phyloP scores from a whole-genome alignment of 92 coral and sea anemone species.

The Phenganax stokvisi region DNA sequence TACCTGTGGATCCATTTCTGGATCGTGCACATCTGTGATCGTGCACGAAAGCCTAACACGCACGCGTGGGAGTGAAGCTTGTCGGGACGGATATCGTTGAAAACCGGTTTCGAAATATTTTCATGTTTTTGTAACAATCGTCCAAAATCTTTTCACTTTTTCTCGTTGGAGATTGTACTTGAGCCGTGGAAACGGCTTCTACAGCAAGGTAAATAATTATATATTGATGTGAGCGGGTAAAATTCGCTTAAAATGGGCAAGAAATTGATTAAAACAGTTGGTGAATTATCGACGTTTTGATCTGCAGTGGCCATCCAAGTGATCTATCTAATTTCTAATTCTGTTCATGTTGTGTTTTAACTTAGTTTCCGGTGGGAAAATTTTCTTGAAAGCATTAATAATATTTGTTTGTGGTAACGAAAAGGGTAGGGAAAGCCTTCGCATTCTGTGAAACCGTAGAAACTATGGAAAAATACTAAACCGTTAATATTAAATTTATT shows the following conservation, averaged over 20 bases:
- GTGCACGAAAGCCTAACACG: neutral
- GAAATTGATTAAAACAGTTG: neutral
- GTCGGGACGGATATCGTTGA: conserved; percentile 29
- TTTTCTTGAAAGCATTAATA: neutral
- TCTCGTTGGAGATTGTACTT: conserved; percentile 16
- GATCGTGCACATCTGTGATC: neutral
- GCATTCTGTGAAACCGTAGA: neutral
- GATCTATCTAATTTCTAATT: neutral
- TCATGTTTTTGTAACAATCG: neutral
- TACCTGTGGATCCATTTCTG: neutral
- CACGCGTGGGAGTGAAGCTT: conserved; percentile 30
- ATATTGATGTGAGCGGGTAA: neutral
- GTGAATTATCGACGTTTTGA: conserved; percentile 7
- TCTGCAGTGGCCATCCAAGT: neutral
- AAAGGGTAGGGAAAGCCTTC: neutral
- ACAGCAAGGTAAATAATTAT: conserved; percentile 22
- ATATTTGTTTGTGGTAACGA: neutral
- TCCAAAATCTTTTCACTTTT: neutral
- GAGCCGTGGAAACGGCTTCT: conserved; percentile 15
- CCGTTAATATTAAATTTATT: conserved; percentile 16
- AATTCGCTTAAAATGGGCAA: neutral
- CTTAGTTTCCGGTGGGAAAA: neutral
- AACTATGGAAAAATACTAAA: neutral
- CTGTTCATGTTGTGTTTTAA: conserved; percentile 17
- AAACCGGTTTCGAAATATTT: conserved; percentile 23